Evolutionary conservation across 2,888 invertebrate genomes (phyloP).

Genomic region (Coecobrya sp.): DNA sequence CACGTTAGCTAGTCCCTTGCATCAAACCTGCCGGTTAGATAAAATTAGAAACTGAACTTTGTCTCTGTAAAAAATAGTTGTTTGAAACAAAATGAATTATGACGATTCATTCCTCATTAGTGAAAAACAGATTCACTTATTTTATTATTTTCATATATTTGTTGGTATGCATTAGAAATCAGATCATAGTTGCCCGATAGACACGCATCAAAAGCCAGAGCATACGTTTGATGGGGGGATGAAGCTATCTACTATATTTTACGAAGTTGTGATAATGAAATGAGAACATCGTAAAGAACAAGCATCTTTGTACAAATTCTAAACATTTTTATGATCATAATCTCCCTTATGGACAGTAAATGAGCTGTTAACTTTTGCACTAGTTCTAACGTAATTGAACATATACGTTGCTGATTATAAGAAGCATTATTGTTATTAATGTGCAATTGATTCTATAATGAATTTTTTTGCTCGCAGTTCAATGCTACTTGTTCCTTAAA

Average conservation of each 20-base stretch:
- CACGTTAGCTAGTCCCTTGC: neutral
- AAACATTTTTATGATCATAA: neutral
- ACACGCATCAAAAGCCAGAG: neutral
- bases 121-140: neutral
- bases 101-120: neutral
- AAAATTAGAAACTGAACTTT: constrained; percentile 1
- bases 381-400: neutral
- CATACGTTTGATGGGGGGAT: neutral
- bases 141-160: neutral
- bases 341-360: neutral
- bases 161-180: constrained; percentile 39
- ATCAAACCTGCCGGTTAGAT: neutral
- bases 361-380: neutral
- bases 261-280: neutral
- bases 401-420: too few relatives aligned
- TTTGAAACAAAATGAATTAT: neutral
- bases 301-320: too few relatives aligned
- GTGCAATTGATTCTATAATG: neutral
- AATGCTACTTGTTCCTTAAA: too few relatives aligned
- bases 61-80: neutral
- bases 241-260: neutral
- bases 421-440: too few relatives aligned
- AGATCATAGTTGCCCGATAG: constrained; percentile 32
- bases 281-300: too few relatives aligned
- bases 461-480: neutral